phyloP scores from a whole-genome alignment of 1,140 invertebrate species.

The Anastrepha ludens region DNA sequence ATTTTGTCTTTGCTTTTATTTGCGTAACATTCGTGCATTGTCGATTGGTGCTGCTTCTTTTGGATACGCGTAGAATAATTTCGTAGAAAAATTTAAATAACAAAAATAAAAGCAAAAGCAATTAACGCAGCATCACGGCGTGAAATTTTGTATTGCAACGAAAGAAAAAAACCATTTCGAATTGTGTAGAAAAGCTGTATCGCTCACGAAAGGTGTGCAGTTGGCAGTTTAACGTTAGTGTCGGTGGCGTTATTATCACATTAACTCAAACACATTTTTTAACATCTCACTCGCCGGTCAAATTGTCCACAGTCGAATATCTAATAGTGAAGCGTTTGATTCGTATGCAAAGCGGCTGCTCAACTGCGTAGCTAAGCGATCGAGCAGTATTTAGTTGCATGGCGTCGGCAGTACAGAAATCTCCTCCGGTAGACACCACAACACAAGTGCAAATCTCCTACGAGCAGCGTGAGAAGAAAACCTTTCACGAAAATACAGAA shows the following conservation, averaged over 20 bases:
- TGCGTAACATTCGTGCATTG: not conserved
- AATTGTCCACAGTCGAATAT: too few species aligned
- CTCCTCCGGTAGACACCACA: conserved; percentile 1
- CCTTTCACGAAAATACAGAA: conserved; percentile 28
- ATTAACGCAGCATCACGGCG: not conserved
- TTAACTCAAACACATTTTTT: not conserved
- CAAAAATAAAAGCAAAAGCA: not conserved
- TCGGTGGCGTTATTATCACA: conserved; percentile 11
- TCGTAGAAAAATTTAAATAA: not conserved
- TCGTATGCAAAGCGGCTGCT: not conserved
- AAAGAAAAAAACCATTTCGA: not conserved
- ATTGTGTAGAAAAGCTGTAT: not conserved
- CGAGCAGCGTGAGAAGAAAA: conserved; percentile 15
- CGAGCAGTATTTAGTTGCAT: not conserved
- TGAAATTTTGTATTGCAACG: not conserved
- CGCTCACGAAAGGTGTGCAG: not conserved
- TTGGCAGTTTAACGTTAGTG: not conserved
- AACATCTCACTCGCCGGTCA: not conserved
- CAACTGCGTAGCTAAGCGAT: conserved; percentile 1
- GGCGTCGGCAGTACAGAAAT: not conserved
- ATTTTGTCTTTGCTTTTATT: not conserved
- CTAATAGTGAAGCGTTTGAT: not conserved
- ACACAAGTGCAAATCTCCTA: conserved; percentile 39
- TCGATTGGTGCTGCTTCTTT: not conserved
- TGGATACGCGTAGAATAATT: not conserved